Base-by-base conservation (phyloP, 2,888 invertebrate species). In the Poecilus cupreus region DNA sequence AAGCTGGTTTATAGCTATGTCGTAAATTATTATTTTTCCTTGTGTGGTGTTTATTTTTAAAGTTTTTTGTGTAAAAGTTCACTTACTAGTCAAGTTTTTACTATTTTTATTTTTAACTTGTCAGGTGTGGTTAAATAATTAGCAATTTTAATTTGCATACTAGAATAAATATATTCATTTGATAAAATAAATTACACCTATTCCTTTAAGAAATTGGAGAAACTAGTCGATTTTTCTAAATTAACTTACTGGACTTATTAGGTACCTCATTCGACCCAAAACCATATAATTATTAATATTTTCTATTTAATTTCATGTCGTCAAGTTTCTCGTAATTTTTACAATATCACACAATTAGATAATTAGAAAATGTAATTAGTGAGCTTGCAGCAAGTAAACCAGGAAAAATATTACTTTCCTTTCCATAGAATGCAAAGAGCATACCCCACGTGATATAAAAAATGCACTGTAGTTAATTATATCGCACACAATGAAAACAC, bases 351-450 rank as follows among this genome's bases (percentile, higher is more conserved):
- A 60, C 60, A 68, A 37, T 68, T 39, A 39, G 37, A 18, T 68
- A 16, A 68, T 68, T 68, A 68, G 37, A 68, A 68, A 32, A 13
- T 16, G 18, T 68, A 68, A 68, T 68, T 32, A 68, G 11, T 68
- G 64, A 32, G 32, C 2, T 32, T 2, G 16, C 37, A 32, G 10
- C 6, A 37, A 32, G 32, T 64, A 37, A 64, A 37, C 64, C 37
- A 37, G 18, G 64, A 37, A 68, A 54, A 18, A 39, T 37, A 68
- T 68, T 68, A 68, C 64, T 68, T 68, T 68, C 64, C n/a, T 51
- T 18, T 51, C 43, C n/a, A 13, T 32, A 32, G 32, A 32, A 32
- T 32, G 32, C 32, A 49, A 16, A 6, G 3, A 49, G 13, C 20
- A 26, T 64, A 64, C 64, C 37, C 64, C 32, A 18, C 13, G 37